Evolutionary conservation across 2,888 invertebrate genomes (phyloP), one percentile per base, ranked within the genome.

Genomic region (Amphiduros pacificus): DNA sequence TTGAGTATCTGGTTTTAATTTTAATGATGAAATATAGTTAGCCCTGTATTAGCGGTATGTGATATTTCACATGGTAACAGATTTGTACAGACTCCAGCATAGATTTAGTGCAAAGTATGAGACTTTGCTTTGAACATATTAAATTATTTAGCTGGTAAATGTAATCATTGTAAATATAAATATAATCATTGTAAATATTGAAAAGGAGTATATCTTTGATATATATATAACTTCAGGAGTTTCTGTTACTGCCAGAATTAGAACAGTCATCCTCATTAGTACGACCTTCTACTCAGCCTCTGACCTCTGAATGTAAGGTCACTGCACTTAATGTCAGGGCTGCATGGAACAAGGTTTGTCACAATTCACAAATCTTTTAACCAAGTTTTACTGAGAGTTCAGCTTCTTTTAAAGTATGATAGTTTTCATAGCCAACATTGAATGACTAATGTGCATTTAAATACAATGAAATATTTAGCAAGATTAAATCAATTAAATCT

Each of bases 171-270:
- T 9, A 36, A 36, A 36, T 36, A 17, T 36, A 36, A 36, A 36
- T 36, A 36, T 11, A 36, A 11, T 36, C 17, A 36, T 36, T 36
- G 17, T 36, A 17, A 36, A 17, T 11, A 36, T 36, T 36, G 17
- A 11, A 9, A 9, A 11, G 9, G 36, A 17, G 9, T 36, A 36
- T 36, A 36, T 9, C 36, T 36, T 36, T 9, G 9, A 9, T 36
- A 9, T 11, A 11, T 36, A 11, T 11, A 11, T 9, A 28, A 11
- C 6, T 49, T 11, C 71, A 82, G 80, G 77, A 73, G 61, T 83
- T 83, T 66, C 71, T 85, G 17, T 48, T 82, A 32, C 70, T 84
- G 56, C 83, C 84, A 63, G 85, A 85, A 70, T 66, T 77, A 26
- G 62, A 70, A n/a, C 55, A 60, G 9, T 40, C 52, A 2, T 26